Base-by-base conservation (phyloP, 2,797 vertebrate genomes). In the Enteromius viviparus region DNA sequence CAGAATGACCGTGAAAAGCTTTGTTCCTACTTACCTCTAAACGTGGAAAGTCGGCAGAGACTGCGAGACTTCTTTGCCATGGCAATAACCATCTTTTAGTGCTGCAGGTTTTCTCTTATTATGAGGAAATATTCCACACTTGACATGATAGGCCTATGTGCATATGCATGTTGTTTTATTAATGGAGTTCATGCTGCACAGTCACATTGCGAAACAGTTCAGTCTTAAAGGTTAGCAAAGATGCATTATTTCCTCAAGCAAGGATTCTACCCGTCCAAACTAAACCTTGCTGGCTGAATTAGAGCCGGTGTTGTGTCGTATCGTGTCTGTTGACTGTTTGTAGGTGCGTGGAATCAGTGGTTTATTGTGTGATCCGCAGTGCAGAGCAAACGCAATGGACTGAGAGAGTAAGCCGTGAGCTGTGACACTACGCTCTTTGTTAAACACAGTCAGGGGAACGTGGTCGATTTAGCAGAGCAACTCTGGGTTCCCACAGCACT, bases 111-210 rank as follows among this genome's bases (percentile, higher is more conserved):
- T 55, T 84, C 74, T 79, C 76, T 65, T 68, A 70, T 62, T 78
- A 51, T 58, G 74, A 11, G 19, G 45, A 77, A 74, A 82, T 75
- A 79, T 85, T 65, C 79, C 34, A 76, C 26, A 29, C 58, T 34
- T 60, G 47, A 60, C 60, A 80, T 32, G 69, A n/a, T 49, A 76
- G 65, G 40, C 77, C 66, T 55, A 26, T 29, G n/a, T 34, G 4
- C 42, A 51, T 21, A 23, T 42, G 32, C 34, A 3, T n/a, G 37
- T 81, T 88, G 70, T 85, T 88, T 86, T 86, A 83, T 88, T 87
- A 77, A 85, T 84, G 69, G 17, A 84, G 29, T 66, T 64, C 26
- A 77, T 85, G 53, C 45, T 53, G 66, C 51, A 80, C 8, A 4
- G 68, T 40, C 7, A 23, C 17, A 42, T 76, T 21, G 26, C 29